Percentiles rank a stretch among this genome's conserved stretches.
phyloP scores from a whole-genome alignment of 1,140 invertebrate genomes.

The Steinernema feltiae region DNA sequence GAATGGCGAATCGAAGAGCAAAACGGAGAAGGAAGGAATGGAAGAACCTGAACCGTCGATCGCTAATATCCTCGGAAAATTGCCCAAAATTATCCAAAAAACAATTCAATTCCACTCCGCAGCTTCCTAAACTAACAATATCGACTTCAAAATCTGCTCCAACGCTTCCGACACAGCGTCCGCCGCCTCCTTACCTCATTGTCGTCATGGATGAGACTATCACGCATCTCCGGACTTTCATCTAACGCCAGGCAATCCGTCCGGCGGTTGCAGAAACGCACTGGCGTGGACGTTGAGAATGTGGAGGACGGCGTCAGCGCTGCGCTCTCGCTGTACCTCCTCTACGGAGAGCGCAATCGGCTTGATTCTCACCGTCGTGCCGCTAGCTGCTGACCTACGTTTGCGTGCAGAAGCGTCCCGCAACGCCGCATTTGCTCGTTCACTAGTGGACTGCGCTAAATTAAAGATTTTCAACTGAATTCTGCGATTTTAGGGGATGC shows the following conservation, averaged over 20 bases:
- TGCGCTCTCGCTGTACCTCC: neutral
- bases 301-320: neutral
- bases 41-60: no score
- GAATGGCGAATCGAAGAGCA: no score
- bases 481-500: neutral
- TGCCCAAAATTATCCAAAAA: no score
- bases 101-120: no score
- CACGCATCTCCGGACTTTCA: neutral
- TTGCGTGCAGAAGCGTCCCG: neutral
- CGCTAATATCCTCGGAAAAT: no score
- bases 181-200: neutral
- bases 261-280: neutral
- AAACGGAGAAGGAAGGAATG: no score
- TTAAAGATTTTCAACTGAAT: neutral
- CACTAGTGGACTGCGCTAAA: neutral
- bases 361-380: neutral
- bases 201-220: neutral
- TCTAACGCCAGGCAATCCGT: neutral
- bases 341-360: neutral
- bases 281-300: neutral
- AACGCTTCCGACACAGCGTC: neutral
- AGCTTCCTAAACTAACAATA: no score
- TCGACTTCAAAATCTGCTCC: no score
- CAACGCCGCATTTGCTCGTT: slow-evolving; percentile 15
- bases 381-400: neutral